Base-by-base conservation (phyloP, 2,797 vertebrate genomes). In the Lepilemur ruficaudatus region DNA sequence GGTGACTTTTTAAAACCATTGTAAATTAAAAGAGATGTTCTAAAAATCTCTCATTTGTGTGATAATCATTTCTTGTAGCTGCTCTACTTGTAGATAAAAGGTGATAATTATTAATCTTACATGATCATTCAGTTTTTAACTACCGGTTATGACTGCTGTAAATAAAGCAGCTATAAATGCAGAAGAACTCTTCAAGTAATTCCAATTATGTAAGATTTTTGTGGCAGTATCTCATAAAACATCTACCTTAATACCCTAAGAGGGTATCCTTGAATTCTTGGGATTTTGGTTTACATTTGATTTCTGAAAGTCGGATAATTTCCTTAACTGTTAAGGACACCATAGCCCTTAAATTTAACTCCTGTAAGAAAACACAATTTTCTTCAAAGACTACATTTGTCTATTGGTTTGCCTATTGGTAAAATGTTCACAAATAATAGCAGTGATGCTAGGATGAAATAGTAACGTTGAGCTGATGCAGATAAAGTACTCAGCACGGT, bases 271-370 rank as follows among this genome's bases (percentile, higher is more conserved):
- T 75, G 14, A 85, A 46, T n/a, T 57, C n/a, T 57, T 72, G 28
- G 50, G 69, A 92, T 46, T 55, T 52, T 80, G 79, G 81, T 80
- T 89, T 73, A 63, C 55, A 73, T 14, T 18, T 9, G 72, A 70
- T 43, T 97, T 92, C 63, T 72, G 1, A 52, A 94, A 88, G 25
- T 81, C 38, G 85, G 48, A 7, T 67, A 50, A 93, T 89, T 87
- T 89, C 69, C 30, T 63, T 69, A 57, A 63, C 22, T 67, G n/a
- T 96, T 57, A 93, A 94, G 38, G 67, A 76, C 11, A 92, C 12
- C 20, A 28, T 2, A 61, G 28, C 22, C 72, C 43, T 93, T 57
- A 70, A 82, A 92, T 89, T 70, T 82, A 91, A 70, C 65, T 69
- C 35, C 22, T 25, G 13, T 30, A 70, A 79, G 79, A 91, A 93